Base-by-base conservation (phyloP, 2,888 invertebrate genomes). In the Pediacus dermestoides region DNA sequence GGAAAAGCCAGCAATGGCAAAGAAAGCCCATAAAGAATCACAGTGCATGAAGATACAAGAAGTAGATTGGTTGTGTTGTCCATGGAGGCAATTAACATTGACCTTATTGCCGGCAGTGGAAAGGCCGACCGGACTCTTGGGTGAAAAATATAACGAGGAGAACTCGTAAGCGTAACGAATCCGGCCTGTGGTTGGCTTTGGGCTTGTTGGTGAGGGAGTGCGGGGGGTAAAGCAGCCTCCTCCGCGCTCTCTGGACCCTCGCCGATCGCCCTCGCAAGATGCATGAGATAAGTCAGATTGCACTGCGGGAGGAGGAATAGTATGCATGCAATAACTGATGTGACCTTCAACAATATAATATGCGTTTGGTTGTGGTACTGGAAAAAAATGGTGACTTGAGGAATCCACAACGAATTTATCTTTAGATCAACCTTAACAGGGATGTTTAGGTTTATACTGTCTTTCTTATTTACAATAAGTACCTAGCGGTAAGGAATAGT, bases 141-240 rank as follows among this genome's bases (percentile, higher is more conserved):
- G 6, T 18, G 21, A 80, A 81, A 53, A 50, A 56, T 49, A 54
- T 47, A 52, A 50, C 51, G 46, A 51, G 53, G 46, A 51, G 46
- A 45, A 34, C 39, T 44, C 36, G 42, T 42, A 44, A 42, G 44
- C 43, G 46, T 50, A 46, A 44, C 44, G 39, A 42, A 44, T 44
- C 45, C 26, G 42, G 77, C 77, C 76, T 74, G 38, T 39, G 34
- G 37, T 63, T 70, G 70, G 77, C 77, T 75, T 74, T 36, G 42
- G 27, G 43, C 63, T 70, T 70, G 72, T 66, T 69, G 69, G 72
- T 71, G 69, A 71, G 72, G 79, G 76, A 76, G 77, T 75, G 75
- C 72, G 72, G 72, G 77, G 75, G 77, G 80, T 80, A 79, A 79
- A 78, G 78, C 79, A 78, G 78, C 78, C 6, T 6, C 21, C 21